Percentiles rank a stretch among this genome's conserved stretches.
Conservation (phyloP, 1,140 invertebrate species). For the Atta texana region DNA sequence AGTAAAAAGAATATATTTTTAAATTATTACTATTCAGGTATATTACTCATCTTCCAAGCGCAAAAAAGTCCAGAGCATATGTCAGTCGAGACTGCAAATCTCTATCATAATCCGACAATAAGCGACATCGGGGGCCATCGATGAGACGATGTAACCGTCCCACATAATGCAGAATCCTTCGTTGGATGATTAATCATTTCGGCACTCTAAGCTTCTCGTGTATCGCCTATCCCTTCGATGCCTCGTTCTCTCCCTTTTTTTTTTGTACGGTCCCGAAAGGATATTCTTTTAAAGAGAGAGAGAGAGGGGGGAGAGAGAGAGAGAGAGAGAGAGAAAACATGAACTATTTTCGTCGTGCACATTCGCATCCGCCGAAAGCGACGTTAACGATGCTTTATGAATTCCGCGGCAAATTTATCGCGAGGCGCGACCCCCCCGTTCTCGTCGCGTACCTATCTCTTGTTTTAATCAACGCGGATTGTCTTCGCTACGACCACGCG, state of each 20-base stretch:
- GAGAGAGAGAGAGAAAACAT: background rate
- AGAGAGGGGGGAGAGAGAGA: too few species aligned
- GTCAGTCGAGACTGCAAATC: slow-evolving; percentile 57
- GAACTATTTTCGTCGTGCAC: background rate
- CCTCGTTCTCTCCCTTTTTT: slow-evolving; percentile 11
- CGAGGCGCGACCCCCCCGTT: slow-evolving; percentile 42
- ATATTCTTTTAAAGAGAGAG: background rate
- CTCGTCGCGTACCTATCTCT: slow-evolving; percentile 11
- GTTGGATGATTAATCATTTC: slow-evolving; percentile 67
- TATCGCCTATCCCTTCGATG: slow-evolving; percentile 9
- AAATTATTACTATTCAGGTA: too few species aligned
- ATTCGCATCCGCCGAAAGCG: slow-evolving; percentile 8
- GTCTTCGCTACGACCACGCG: slow-evolving; percentile 20
- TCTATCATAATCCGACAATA: slow-evolving; percentile 66
- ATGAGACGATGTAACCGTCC: slow-evolving; percentile 64
- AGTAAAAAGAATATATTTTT: background rate
- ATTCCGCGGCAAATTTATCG: slow-evolving; percentile 61
- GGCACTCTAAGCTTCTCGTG: background rate
- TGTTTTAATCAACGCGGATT: slow-evolving; percentile 53
- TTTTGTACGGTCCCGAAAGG: slow-evolving; percentile 8
- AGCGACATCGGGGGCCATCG: slow-evolving; percentile 53
- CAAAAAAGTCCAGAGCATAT: slow-evolving; percentile 57
- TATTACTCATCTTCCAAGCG: background rate
- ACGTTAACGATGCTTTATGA: slow-evolving; percentile 59
- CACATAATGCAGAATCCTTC: slow-evolving; percentile 35